These are phyloP conservation scores for Ormyrus nitidulus DNA, from an alignment of 2,888 invertebrate species.

Conservation along the genomic window DNA sequence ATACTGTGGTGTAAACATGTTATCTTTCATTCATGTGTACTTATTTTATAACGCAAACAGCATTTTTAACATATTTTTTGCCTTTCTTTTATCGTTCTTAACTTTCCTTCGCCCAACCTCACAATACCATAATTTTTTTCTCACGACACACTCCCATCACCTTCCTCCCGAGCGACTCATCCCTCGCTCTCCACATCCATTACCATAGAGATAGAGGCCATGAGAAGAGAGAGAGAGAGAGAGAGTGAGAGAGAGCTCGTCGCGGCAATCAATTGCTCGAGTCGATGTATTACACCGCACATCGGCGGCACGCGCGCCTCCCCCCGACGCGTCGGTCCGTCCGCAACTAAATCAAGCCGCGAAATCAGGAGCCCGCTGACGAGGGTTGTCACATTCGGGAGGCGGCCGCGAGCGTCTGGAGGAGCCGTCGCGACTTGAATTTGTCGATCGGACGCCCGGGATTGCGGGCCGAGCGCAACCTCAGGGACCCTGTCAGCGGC, in stretches of 20 bases:
- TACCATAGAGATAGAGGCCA: too few relatives aligned
- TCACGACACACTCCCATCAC: too few relatives aligned
- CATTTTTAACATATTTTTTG: too few relatives aligned
- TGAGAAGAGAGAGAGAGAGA: too few relatives aligned
- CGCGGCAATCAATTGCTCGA: not conserved
- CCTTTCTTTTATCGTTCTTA: too few relatives aligned
- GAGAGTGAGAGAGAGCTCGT: not conserved
- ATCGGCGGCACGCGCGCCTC: not conserved
- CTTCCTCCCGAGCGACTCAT: too few relatives aligned
- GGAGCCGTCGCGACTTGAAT: constrained; percentile 8
- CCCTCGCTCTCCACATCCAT: too few relatives aligned
- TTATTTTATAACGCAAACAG: too few relatives aligned
- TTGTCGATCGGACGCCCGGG: constrained; percentile 23
- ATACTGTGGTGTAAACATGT: too few relatives aligned
- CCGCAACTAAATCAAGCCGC: not conserved
- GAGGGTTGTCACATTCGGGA: constrained; percentile 31
- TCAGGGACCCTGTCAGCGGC: constrained; percentile 4
- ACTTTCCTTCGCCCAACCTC: too few relatives aligned
- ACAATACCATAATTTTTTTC: too few relatives aligned
- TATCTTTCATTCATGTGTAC: too few relatives aligned
- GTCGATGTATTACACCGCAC: not conserved
- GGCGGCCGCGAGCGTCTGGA: constrained; percentile 1
- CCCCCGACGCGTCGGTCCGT: not conserved
- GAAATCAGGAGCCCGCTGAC: constrained; percentile 1
- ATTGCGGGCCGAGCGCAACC: not conserved